phyloP scores from a whole-genome alignment of 2,113 vertebrate genomes.

The Neolamprologus kungweensis region DNA sequence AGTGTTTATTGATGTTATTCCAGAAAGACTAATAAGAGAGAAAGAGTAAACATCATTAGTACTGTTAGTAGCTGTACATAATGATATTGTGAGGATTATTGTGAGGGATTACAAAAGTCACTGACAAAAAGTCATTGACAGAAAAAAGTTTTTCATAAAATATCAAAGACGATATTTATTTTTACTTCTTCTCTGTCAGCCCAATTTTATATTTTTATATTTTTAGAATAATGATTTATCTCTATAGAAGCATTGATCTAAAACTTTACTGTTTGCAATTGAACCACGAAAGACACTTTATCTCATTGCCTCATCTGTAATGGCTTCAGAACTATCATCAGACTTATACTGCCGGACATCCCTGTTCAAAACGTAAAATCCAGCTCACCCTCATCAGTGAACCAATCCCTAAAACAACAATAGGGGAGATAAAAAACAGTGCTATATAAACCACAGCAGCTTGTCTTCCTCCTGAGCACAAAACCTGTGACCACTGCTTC shows the following conservation, averaged over 20 bases:
- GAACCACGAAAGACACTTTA: slow-evolving; percentile 11
- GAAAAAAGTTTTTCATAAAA: neutral
- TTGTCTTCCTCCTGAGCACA: slow-evolving; percentile 63
- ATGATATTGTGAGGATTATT: neutral
- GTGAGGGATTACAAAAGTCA: neutral
- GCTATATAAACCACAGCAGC: slow-evolving; percentile 61
- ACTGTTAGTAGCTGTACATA: neutral
- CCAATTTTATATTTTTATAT: neutral
- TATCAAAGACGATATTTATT: neutral
- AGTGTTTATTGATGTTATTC: neutral
- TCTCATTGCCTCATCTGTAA: slow-evolving; percentile 26
- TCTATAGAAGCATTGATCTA: neutral
- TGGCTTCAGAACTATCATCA: slow-evolving; percentile 11
- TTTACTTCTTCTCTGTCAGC: neutral
- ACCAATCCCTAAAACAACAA: slow-evolving; percentile 62
- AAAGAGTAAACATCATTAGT: neutral
- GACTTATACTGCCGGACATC: slow-evolving; percentile 44
- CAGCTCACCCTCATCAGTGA: slow-evolving; percentile 35
- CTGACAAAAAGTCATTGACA: neutral
- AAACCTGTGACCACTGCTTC: slow-evolving; percentile 41
- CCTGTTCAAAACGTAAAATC: slow-evolving; percentile 48
- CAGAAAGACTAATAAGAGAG: neutral
- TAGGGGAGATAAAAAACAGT: slow-evolving; percentile 58
- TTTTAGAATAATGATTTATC: neutral
- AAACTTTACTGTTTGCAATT: neutral